These are phyloP conservation scores for Hipposideros larvatus DNA, from an alignment of 2,797 vertebrate species.

Conservation along the genomic window DNA sequence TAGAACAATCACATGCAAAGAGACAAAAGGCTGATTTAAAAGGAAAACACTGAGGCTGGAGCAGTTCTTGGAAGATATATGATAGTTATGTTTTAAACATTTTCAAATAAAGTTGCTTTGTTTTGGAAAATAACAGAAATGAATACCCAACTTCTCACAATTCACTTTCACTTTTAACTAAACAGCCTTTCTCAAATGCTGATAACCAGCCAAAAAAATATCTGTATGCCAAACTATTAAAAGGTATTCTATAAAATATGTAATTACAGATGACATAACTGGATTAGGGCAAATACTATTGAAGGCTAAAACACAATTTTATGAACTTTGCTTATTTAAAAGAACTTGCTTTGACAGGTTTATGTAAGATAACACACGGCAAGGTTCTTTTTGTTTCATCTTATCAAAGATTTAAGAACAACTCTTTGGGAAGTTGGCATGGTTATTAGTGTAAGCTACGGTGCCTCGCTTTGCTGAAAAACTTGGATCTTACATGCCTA, in stretches of 20 bases:
- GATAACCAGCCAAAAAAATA: neutral
- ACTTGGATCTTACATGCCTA: slow-evolving; percentile 39
- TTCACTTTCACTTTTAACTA: slow-evolving; percentile 31
- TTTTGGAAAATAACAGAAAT: slow-evolving; percentile 53
- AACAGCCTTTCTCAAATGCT: neutral
- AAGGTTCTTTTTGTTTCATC: neutral
- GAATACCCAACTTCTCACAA: slow-evolving; percentile 29
- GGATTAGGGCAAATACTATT: neutral
- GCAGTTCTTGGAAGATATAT: slow-evolving; percentile 11
- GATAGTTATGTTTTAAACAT: slow-evolving; percentile 25
- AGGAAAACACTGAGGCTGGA: slow-evolving; percentile 13
- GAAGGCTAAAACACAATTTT: slow-evolving; percentile 29
- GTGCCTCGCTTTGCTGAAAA: fast-evolving
- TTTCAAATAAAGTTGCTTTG: slow-evolving; percentile 36
- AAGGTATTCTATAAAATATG: neutral
- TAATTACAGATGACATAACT: neutral
- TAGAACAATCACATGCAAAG: neutral
- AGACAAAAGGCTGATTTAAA: slow-evolving; percentile 29
- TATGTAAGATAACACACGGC: neutral
- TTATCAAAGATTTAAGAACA: slow-evolving; percentile 28
- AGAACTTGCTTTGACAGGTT: slow-evolving; percentile 41
- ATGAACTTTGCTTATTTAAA: slow-evolving; percentile 37
- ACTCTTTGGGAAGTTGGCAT: neutral
- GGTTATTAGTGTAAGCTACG: neutral
- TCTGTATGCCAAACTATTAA: neutral